Evolutionary conservation across 1,140 invertebrate genomes (phyloP).

Genomic region (Procambarus virginalis): DNA sequence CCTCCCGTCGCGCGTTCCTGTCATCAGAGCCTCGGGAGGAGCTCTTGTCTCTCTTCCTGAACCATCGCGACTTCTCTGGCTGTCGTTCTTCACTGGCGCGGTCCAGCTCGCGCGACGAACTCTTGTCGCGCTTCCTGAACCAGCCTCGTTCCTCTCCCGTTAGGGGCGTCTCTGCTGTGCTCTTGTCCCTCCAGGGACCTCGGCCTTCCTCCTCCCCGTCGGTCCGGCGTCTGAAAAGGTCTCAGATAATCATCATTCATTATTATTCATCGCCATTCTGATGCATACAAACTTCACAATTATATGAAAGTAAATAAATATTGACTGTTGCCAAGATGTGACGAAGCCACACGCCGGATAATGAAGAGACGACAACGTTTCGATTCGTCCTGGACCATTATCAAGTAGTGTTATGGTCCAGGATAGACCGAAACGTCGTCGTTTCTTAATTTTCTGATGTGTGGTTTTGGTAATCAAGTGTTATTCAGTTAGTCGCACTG

Average conservation of each 20-base stretch:
- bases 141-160: constrained; percentile 58
- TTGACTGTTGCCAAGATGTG: background rate
- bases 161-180: background rate
- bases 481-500: too few species aligned
- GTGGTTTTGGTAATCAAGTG: too few species aligned
- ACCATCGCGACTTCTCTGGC: constrained; percentile 65
- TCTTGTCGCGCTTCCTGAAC: constrained; percentile 61
- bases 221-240: background rate
- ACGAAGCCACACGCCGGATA: too few species aligned
- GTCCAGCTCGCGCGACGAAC: constrained; percentile 63
- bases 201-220: constrained; percentile 43
- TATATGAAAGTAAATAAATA: background rate
- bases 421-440: too few species aligned
- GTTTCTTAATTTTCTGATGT: too few species aligned
- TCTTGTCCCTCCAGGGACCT: constrained; percentile 9
- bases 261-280: background rate
- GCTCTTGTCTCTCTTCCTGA: constrained; percentile 68
- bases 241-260: background rate
- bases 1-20: constrained; percentile 69
- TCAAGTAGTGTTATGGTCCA: too few species aligned
- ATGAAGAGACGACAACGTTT: too few species aligned
- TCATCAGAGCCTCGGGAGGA: constrained; percentile 59
- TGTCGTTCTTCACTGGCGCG: constrained; percentile 46
- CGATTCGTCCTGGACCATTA: too few species aligned
- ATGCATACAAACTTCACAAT: too few species aligned